Evolutionary conservation across 2,797 vertebrate species (phyloP).

Genomic region (Characodon lateralis): DNA sequence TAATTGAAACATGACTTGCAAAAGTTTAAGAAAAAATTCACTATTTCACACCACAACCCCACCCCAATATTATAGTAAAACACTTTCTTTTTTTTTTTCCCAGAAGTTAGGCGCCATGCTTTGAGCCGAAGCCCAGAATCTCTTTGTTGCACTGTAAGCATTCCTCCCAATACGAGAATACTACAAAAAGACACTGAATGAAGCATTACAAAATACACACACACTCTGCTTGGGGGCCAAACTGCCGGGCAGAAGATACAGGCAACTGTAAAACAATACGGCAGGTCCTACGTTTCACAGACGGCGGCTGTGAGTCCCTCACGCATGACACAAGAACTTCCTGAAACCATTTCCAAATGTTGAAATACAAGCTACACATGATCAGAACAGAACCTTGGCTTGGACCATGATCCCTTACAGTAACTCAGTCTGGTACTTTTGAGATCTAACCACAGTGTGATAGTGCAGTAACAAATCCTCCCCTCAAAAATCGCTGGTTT

Average conservation of each 20-base stretch:
- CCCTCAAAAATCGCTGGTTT: slow-evolving; percentile 14
- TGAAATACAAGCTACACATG: slow-evolving; percentile 5
- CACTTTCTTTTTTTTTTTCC: slow-evolving; percentile 7
- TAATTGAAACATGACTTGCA: slow-evolving; percentile 42
- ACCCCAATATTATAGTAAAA: slow-evolving; percentile 31
- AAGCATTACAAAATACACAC: slow-evolving; percentile 70
- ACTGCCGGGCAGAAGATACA: slow-evolving; percentile 50
- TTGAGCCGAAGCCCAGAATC: slow-evolving; percentile 59
- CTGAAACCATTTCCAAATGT: slow-evolving; percentile 13
- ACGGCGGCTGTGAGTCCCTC: slow-evolving; percentile 22
- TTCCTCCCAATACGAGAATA: slow-evolving; percentile 54
- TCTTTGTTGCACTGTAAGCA: slow-evolving; percentile 60
- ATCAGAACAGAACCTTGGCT: slow-evolving; percentile 31
- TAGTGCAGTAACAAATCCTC: slow-evolving; percentile 21
- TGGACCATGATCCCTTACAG: slow-evolving; percentile 11
- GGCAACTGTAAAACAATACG: slow-evolving; percentile 55
- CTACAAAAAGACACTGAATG: slow-evolving; percentile 67
- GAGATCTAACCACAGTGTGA: slow-evolving; percentile 39
- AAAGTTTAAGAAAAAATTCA: background rate
- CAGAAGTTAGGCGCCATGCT: slow-evolving; percentile 65
- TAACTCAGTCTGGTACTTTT: slow-evolving; percentile 12
- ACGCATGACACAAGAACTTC: slow-evolving; percentile 7
- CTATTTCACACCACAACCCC: slow-evolving; percentile 26
- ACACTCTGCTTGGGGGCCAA: slow-evolving; percentile 56
- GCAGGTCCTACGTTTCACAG: slow-evolving; percentile 45